Percentiles rank a stretch among this genome's conserved stretches.
Evolutionary conservation across 2,113 vertebrate species (phyloP).

Genomic region (Prinia subflava): DNA sequence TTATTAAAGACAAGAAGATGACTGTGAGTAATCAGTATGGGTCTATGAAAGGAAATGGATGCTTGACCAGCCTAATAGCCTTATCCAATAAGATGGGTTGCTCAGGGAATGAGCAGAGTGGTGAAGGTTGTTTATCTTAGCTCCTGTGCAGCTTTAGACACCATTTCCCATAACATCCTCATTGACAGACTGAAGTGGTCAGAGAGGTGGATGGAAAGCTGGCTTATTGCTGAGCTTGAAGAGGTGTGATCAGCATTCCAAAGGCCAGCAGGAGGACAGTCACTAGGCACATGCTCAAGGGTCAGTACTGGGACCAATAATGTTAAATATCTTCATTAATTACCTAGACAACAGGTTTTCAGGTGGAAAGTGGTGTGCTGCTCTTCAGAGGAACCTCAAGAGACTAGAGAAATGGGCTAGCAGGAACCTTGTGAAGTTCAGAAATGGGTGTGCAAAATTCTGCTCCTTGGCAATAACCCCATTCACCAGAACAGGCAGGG

Average conservation of each 20-base stretch:
- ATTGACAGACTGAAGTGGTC: not conserved
- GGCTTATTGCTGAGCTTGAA: not conserved
- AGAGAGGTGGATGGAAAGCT: not conserved
- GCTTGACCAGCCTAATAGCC: not conserved
- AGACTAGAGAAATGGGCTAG: not conserved
- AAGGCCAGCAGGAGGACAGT: not conserved
- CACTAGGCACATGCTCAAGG: not conserved
- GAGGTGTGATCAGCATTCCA: not conserved
- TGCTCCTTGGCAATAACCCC: not conserved
- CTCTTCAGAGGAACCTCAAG: not conserved
- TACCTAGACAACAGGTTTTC: not conserved
- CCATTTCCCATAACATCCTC: not conserved
- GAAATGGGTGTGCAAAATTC: not conserved
- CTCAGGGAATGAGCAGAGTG: not conserved
- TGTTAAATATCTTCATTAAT: not conserved
- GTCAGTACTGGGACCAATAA: not conserved
- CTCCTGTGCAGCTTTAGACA: not conserved
- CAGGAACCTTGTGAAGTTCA: not conserved
- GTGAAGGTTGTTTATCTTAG: not conserved
- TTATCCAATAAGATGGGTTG: not conserved
- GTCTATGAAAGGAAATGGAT: not conserved
- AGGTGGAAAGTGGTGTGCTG: not conserved
- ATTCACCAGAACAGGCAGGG: not conserved
- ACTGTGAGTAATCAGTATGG: not conserved
- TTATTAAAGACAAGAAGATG: not conserved